Evolutionary conservation across 2,888 invertebrate genomes (phyloP).

Genomic region (Theretra japonica): DNA sequence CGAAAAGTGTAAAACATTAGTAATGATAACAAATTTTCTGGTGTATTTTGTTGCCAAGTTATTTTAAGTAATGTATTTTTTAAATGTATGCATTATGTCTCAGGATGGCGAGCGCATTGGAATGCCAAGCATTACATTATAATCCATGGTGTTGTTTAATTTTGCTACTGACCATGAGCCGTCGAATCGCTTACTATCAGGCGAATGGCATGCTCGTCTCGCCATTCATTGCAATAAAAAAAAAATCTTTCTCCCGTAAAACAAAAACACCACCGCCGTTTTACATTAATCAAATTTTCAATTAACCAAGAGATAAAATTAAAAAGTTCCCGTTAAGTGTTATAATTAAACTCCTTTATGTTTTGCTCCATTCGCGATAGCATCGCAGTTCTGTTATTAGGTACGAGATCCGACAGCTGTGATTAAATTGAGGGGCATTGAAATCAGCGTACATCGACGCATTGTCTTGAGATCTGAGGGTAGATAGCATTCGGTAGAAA

Average conservation of each 20-base stretch:
- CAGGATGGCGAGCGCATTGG: no score
- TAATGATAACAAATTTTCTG: no score
- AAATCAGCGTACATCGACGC: background rate
- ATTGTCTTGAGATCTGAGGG: background rate
- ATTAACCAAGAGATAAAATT: background rate
- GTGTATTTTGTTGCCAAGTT: no score
- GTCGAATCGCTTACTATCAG: no score
- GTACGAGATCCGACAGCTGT: background rate
- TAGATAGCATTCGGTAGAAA: background rate
- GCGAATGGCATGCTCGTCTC: no score
- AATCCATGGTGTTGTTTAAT: no score
- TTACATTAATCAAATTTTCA: background rate
- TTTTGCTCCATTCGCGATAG: slow-evolving; percentile 1
- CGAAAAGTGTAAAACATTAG: no score
- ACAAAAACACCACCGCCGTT: background rate
- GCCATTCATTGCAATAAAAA: no score
- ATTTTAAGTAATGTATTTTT: no score
- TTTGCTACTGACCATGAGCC: no score
- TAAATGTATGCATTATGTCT: no score
- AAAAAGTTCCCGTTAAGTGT: slow-evolving; percentile 11
- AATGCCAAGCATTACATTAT: no score
- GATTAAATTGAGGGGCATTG: slow-evolving; percentile 9
- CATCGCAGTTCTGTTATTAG: slow-evolving; percentile 9
- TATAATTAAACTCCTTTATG: slow-evolving; percentile 14
- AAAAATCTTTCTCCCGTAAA: background rate